phyloP scores from a whole-genome alignment of 2,113 vertebrate genomes.

The Plestiodon gilberti region DNA sequence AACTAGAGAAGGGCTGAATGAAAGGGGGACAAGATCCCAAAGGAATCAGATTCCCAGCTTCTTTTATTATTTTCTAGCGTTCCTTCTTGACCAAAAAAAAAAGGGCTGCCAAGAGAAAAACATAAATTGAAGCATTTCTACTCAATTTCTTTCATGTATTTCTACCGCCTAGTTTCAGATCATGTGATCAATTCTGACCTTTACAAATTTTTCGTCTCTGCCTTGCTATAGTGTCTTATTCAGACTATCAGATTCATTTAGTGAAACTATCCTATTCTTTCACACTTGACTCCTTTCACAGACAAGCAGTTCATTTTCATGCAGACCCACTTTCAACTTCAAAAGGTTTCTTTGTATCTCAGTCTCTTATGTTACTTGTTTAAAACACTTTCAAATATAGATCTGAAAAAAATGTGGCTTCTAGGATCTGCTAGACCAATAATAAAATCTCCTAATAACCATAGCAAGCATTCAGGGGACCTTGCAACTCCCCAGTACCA shows the following conservation, averaged over 20 bases:
- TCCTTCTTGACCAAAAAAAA: conserved; percentile 61
- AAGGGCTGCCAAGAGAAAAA: conserved; percentile 40
- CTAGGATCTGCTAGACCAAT: conserved; percentile 24
- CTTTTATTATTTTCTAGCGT: conserved; percentile 38
- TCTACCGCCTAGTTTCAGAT: conserved; percentile 46
- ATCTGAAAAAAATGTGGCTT: conserved; percentile 24
- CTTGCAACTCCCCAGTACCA: neutral
- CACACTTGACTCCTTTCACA: conserved; percentile 75
- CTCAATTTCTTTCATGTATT: conserved; percentile 68
- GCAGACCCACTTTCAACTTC: conserved; percentile 74
- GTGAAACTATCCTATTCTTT: conserved; percentile 73
- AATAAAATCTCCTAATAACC: conserved; percentile 20
- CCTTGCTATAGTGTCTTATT: conserved; percentile 63
- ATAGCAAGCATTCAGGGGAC: conserved; percentile 15
- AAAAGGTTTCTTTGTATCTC: conserved; percentile 73
- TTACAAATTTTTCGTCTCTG: conserved; percentile 72
- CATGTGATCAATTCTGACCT: conserved; percentile 72
- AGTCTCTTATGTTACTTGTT: conserved; percentile 65
- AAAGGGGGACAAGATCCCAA: conserved; percentile 58
- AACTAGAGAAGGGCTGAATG: conserved; percentile 55
- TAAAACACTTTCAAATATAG: conserved; percentile 71
- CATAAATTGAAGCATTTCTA: conserved; percentile 58
- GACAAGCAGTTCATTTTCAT: conserved; percentile 74
- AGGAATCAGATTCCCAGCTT: conserved; percentile 50
- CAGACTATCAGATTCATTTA: conserved; percentile 78